A percentile compares a stretch with the other conserved stretches of the same genome.
These are phyloP conservation scores for Okapia johnstoni DNA, from an alignment of 2,113 vertebrate genomes.

Conservation along the genomic window DNA sequence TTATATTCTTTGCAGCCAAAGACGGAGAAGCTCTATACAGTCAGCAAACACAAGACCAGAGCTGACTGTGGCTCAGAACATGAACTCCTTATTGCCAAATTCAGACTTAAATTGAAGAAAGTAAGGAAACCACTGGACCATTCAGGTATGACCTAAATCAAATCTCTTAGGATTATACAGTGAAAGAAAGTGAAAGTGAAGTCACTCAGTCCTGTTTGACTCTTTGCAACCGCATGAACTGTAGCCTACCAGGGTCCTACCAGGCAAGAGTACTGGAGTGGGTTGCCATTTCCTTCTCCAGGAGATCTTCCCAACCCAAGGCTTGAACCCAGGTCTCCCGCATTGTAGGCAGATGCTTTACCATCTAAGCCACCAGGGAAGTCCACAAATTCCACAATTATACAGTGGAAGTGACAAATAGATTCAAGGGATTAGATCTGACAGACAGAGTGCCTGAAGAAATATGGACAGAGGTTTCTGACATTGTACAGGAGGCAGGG, in stretches of 20 bases:
- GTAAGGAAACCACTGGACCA: background rate
- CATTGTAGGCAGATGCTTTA: background rate
- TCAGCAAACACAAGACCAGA: background rate
- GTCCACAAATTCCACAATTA: background rate
- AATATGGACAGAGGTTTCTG: background rate
- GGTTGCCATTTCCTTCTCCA: background rate
- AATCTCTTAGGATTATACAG: background rate
- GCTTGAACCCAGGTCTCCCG: background rate
- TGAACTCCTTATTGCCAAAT: background rate
- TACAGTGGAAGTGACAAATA: background rate
- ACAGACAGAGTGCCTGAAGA: background rate
- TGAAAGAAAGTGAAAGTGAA: background rate
- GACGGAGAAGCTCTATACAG: background rate
- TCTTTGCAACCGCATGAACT: background rate
- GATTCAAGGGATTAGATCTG: background rate
- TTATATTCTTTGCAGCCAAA: background rate
- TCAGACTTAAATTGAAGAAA: background rate
- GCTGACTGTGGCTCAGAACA: background rate
- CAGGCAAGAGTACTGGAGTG: background rate
- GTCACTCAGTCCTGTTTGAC: accelerated
- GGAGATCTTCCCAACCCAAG: background rate
- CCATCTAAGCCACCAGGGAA: background rate
- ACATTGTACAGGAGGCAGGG: background rate
- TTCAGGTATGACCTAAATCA: background rate
- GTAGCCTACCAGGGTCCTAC: background rate